Conservation (phyloP, 2,888 invertebrate genomes). For the Heliconius aoede region DNA sequence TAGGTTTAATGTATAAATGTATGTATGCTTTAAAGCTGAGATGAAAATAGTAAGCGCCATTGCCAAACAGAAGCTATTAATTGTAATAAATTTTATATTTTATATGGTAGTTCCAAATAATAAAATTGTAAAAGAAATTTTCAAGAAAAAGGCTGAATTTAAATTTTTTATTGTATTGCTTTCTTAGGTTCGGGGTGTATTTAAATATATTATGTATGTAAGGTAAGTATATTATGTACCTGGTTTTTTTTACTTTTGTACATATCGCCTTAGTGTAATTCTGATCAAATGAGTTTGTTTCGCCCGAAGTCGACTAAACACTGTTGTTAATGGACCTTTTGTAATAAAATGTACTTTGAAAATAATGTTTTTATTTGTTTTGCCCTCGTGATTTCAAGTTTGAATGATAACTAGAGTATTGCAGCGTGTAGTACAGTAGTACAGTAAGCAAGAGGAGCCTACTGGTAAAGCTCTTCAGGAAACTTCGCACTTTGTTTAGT, state of each 20-base stretch:
- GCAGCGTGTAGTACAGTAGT: too few species aligned
- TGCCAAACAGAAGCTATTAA: conserved; percentile 35
- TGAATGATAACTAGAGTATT: too few species aligned
- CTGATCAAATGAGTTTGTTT: conserved; percentile 66
- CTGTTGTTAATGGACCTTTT: conserved; percentile 66
- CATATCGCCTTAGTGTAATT: conserved; percentile 65
- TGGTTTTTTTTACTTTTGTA: conserved; percentile 70
- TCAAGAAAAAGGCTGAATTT: conserved; percentile 23
- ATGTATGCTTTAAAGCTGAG: conserved; percentile 32
- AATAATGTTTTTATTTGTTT: conserved; percentile 46
- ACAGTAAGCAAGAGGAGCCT: too few species aligned
- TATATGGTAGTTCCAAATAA: neutral
- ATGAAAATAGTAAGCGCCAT: conserved; percentile 37
- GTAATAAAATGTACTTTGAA: conserved; percentile 68
- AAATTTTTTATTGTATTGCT: conserved; percentile 3
- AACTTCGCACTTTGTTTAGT: too few species aligned
- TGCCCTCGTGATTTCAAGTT: too few species aligned
- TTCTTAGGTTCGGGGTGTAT: neutral
- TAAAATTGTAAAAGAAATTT: neutral
- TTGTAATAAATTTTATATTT: conserved; percentile 13
- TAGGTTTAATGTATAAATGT: conserved; percentile 39
- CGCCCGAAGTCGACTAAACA: conserved; percentile 81
- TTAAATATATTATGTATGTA: neutral
- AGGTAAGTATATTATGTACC: too few species aligned
- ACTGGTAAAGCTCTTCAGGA: too few species aligned